Conservation (phyloP, 1,140 invertebrate species). For the Diabrotica virgifera region DNA sequence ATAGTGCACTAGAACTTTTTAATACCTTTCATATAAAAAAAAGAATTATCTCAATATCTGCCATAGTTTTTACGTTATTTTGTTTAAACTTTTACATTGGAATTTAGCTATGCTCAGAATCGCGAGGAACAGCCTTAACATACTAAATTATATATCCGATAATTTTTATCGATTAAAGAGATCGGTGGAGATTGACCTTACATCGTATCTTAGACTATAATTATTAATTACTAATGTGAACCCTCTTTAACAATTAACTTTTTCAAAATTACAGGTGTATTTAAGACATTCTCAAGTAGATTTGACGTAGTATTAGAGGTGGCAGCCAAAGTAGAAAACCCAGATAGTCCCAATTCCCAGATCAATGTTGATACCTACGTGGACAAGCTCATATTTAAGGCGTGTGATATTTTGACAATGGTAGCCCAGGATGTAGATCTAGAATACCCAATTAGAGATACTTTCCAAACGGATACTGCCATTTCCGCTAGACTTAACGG, state of each 20-base stretch:
- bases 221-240: not conserved
- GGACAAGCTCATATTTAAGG: conserved; percentile 83
- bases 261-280: conserved; percentile 55
- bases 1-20: too few relatives aligned
- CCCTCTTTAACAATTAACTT: conserved; percentile 53
- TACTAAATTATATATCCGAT: too few relatives aligned
- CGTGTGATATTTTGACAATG: conserved; percentile 77
- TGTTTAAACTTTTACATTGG: too few relatives aligned
- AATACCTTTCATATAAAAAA: too few relatives aligned
- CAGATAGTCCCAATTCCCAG: conserved; percentile 37
- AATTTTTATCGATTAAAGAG: too few relatives aligned
- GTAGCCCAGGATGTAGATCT: conserved; percentile 78
- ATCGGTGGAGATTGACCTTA: too few relatives aligned
- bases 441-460: conserved; percentile 81
- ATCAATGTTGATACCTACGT: conserved; percentile 67
- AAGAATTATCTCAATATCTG: too few relatives aligned
- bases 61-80: too few relatives aligned
- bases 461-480: conserved; percentile 77
- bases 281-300: conserved; percentile 79
- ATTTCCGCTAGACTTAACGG: conserved; percentile 64
- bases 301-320: conserved; percentile 74
- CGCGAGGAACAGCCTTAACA: too few relatives aligned
- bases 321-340: conserved; percentile 73
- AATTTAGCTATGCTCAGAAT: too few relatives aligned
- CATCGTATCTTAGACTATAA: too few relatives aligned